Conservation (phyloP, 2,113 vertebrate genomes). For the Paralichthys olivaceus region DNA sequence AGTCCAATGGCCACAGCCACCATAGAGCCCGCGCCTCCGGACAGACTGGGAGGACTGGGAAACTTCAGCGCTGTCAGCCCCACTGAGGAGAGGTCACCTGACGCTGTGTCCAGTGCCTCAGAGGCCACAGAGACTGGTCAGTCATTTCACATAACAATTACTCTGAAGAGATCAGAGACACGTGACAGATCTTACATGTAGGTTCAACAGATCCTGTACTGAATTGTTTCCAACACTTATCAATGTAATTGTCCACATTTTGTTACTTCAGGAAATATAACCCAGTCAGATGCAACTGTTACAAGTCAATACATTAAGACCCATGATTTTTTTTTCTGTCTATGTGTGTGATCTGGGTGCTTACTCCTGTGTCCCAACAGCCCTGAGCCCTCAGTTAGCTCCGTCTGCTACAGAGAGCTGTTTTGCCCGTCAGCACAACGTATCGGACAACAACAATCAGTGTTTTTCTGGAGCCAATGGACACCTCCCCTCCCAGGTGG, state of each 20-base stretch:
- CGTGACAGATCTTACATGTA: neutral
- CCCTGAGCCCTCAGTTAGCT: conserved; percentile 83
- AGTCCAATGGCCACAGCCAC: conserved; percentile 78
- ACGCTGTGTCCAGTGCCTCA: conserved; percentile 92
- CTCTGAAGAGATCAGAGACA: neutral
- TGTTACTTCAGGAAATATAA: neutral
- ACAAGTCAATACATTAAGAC: too few species aligned
- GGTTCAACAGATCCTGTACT: neutral
- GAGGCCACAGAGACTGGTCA: conserved; percentile 95
- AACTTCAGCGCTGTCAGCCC: conserved; percentile 82
- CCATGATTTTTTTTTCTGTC: neutral
- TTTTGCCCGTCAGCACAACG: conserved; percentile 91
- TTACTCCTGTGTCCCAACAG: conserved; percentile 70
- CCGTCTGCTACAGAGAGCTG: conserved; percentile 88
- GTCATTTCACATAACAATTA: conserved; percentile 42
- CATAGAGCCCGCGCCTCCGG: conserved; percentile 84
- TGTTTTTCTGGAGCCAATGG: conserved; percentile 90
- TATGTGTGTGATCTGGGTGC: neutral
- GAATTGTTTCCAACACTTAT: neutral
- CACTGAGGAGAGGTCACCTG: conserved; percentile 91
- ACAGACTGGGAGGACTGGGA: conserved; percentile 63
- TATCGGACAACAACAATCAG: conserved; percentile 95
- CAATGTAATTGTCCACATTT: neutral
- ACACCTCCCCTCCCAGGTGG: conserved; percentile 87
- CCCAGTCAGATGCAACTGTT: too few species aligned